Base-by-base conservation (phyloP, 2,797 vertebrate species). In the Xyrichtys novacula region DNA sequence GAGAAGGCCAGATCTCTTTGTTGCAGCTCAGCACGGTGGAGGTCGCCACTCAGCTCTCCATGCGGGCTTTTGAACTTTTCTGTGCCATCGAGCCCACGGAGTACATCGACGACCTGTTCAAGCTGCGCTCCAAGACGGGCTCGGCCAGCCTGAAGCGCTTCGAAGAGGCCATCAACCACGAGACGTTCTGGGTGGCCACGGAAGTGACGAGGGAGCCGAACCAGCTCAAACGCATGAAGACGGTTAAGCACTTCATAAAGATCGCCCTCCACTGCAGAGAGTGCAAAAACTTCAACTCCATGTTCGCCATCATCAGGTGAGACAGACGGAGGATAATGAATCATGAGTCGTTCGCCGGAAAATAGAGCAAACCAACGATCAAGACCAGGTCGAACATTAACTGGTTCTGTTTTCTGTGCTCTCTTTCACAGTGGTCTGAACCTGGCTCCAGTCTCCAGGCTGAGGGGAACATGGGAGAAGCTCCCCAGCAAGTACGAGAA, bases 201-300 rank as follows among this genome's bases (percentile, higher is more conserved):
- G 98, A 99, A 90, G 98, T 98, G 85, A 94, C 97, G 1, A 89
- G 96, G 53, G 98, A 99, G 89, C 94, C 95, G 66, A 98, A 99
- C 92, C 98, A 99, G 85, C 92, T 99, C 29, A 99, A 99, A 77
- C 96, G 97, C 76, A 99, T 98, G 97, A 99, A 99, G 93, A 98
- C 94, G 58, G 85, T 99, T 81, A 99, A 99, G 84, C 98, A 99
- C 91, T 99, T 98, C 89, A 95, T 99, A 91, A 99, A 99, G 91
- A 99, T 99, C 62, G 98, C 98, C 0, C 91, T 99, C 32, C 97
- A 99, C 89, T 99, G 98, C 84, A 92, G 97, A 70, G 98, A 99
- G 82, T 99, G 97, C 96, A 99, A 99, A 93, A 99, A 99, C 92
- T 99, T 99, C 91, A 99, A 97, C 94, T 99, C 98, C 0, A 99